These are phyloP conservation scores for Dicerorhinus sumatrensis DNA, from an alignment of 2,113 vertebrate genomes.

Conservation along the genomic window DNA sequence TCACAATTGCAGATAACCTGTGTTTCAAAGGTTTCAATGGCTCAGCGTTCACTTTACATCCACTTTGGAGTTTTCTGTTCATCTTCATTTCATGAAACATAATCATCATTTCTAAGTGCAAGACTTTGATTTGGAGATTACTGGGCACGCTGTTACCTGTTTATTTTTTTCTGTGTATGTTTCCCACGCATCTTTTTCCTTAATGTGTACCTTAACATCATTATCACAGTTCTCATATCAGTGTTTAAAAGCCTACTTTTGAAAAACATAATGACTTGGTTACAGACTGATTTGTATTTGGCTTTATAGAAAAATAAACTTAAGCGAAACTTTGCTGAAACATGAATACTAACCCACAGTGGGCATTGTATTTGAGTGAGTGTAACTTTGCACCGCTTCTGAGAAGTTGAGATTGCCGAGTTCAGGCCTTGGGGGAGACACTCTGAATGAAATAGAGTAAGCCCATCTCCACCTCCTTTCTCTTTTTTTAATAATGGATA, in stretches of 20 bases:
- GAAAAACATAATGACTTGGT: slow-evolving; percentile 35
- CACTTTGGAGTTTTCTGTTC: neutral
- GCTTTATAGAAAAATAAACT: slow-evolving; percentile 41
- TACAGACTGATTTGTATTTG: slow-evolving; percentile 33
- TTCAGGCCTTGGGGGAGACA: neutral
- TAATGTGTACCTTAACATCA: neutral
- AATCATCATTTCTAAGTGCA: neutral
- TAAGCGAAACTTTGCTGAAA: slow-evolving; percentile 52
- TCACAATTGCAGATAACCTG: neutral
- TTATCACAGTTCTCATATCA: slow-evolving; percentile 43
- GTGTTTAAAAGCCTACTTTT: slow-evolving; percentile 3
- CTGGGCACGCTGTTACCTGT: neutral
- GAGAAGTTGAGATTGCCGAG: neutral
- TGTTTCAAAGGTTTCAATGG: neutral
- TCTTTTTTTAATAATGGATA: slow-evolving; percentile 14
- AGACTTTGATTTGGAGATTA: neutral
- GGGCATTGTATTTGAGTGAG: neutral
- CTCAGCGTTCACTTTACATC: neutral
- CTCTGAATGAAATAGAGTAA: neutral
- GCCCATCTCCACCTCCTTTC: neutral
- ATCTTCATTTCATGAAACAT: slow-evolving; percentile 10
- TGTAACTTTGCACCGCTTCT: slow-evolving; percentile 58
- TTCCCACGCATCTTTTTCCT: neutral
- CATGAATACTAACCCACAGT: neutral
- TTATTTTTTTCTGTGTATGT: neutral